A percentile compares a stretch with the other conserved stretches of the same genome.
phyloP scores from a whole-genome alignment of 37 sponge, comb jelly and placozoan genomes.

The Beroe ovata region DNA sequence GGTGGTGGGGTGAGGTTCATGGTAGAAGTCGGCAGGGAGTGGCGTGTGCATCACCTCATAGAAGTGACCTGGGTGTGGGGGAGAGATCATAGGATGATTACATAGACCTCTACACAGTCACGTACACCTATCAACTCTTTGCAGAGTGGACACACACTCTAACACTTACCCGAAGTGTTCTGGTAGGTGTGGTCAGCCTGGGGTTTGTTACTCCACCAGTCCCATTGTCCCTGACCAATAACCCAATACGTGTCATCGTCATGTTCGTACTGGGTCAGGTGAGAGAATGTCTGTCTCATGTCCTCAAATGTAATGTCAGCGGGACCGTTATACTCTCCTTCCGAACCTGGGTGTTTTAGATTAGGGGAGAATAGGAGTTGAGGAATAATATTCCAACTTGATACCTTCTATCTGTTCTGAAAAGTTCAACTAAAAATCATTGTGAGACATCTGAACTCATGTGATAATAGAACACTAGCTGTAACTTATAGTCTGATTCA shows the following conservation, averaged over 20 bases:
- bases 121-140: too few relatives aligned
- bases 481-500: too few relatives aligned
- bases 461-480: too few relatives aligned
- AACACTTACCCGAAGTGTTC: slow-evolving; percentile 31
- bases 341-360: slow-evolving; percentile 56
- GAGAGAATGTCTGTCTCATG: slow-evolving; percentile 33
- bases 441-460: too few relatives aligned
- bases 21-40: slow-evolving; percentile 38
- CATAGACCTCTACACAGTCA: too few relatives aligned
- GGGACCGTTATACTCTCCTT: slow-evolving; percentile 65
- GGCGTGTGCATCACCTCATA: slow-evolving; percentile 56
- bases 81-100: too few relatives aligned
- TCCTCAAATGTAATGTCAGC: slow-evolving; percentile 58
- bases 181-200: slow-evolving; percentile 69
- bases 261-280: slow-evolving; percentile 65
- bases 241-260: slow-evolving; percentile 60
- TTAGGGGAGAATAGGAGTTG: too few relatives aligned
- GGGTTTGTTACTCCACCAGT: slow-evolving; percentile 64
- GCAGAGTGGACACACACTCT: too few relatives aligned
- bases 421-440: too few relatives aligned
- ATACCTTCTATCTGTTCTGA: too few relatives aligned
- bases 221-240: slow-evolving; percentile 40
- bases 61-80: slow-evolving; percentile 63
- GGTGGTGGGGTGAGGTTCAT: slow-evolving; percentile 26
- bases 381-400: too few relatives aligned